These are phyloP conservation scores for Amazona vittata DNA, from an alignment of 2,113 vertebrate species.

Conservation along the genomic window DNA sequence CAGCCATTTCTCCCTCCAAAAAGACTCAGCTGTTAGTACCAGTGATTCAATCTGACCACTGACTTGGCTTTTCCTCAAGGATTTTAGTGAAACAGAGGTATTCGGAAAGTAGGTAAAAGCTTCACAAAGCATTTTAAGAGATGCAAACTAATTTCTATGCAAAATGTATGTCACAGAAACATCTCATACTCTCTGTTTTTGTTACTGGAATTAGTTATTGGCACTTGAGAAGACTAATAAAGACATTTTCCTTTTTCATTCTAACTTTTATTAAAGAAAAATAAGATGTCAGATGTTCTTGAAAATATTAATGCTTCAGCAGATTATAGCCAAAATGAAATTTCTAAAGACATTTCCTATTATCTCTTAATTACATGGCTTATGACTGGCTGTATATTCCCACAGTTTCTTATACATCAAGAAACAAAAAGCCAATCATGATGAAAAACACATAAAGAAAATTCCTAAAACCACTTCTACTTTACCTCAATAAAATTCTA, in stretches of 20 bases:
- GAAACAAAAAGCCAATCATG: neutral
- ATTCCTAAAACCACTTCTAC: neutral
- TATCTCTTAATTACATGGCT: neutral
- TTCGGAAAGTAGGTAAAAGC: neutral
- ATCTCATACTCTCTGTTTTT: neutral
- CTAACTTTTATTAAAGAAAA: neutral
- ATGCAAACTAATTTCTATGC: neutral
- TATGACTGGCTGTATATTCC: neutral
- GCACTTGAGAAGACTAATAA: neutral
- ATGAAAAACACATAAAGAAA: neutral
- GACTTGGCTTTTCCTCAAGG: neutral
- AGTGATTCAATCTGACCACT: accelerated
- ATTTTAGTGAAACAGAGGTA: neutral
- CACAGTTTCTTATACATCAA: neutral
- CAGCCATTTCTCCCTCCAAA: neutral
- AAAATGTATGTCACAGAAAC: neutral
- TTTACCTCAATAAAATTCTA: neutral
- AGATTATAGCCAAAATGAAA: neutral
- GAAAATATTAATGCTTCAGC: neutral
- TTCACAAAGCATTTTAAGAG: neutral
- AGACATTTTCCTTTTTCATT: neutral
- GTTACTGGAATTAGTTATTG: neutral
- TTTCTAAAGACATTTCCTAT: neutral
- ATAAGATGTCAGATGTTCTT: neutral
- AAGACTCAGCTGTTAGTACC: neutral